Conservation (phyloP, 1,140 invertebrate genomes). For the Bombus ignitus region DNA sequence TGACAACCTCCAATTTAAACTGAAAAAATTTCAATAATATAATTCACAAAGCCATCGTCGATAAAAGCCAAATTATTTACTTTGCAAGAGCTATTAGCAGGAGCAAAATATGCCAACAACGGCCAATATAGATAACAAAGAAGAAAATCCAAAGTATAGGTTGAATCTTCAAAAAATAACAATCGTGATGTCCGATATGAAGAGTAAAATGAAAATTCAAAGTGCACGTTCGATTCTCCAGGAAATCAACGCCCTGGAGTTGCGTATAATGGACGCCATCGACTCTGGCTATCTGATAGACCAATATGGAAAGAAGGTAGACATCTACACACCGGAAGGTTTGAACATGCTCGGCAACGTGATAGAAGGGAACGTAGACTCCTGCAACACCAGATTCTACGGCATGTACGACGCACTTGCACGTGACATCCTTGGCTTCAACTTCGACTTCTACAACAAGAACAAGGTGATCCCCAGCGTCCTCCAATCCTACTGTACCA, state of each 20-base stretch:
- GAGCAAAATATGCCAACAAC: no score
- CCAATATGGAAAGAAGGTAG: slow-evolving; percentile 71
- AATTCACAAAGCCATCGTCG: no score
- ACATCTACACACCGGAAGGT: slow-evolving; percentile 76
- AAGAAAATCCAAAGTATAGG: no score
- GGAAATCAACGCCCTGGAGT: slow-evolving; percentile 75
- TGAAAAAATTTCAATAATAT: no score
- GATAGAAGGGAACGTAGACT: slow-evolving; percentile 87
- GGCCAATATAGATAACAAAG: no score
- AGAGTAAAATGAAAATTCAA: no score
- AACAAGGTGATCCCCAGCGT: slow-evolving; percentile 76
- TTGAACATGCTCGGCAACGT: slow-evolving; percentile 86
- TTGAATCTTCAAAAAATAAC: no score
- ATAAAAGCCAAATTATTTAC: no score
- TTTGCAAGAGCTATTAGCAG: no score
- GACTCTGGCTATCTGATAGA: slow-evolving; percentile 85
- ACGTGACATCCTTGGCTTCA: slow-evolving; percentile 77
- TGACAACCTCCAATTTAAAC: no score
- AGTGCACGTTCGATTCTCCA: slow-evolving; percentile 18
- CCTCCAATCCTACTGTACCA: slow-evolving; percentile 76
- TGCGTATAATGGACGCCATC: slow-evolving; percentile 83
- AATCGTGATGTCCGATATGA: no score
- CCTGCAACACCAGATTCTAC: slow-evolving; percentile 86
- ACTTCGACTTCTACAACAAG: slow-evolving; percentile 73
- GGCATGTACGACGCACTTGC: slow-evolving; percentile 78